Evolutionary conservation across 2,797 vertebrate genomes (phyloP).

Genomic region (Anableps anableps): DNA sequence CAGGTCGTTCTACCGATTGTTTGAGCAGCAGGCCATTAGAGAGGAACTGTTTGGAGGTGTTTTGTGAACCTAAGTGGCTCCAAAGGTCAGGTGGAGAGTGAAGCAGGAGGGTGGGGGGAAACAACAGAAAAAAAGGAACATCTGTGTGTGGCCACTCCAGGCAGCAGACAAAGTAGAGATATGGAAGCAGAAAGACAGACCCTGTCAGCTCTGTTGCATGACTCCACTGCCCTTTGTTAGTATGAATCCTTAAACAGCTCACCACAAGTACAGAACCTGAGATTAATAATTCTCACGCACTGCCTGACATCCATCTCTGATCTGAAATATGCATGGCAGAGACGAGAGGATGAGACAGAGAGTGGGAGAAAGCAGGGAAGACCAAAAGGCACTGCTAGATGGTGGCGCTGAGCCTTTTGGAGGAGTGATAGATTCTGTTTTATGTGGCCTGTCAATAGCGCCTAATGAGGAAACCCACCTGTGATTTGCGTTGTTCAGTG

Average conservation of each 20-base stretch:
- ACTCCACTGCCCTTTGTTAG: constrained; percentile 86
- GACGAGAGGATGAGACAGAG: constrained; percentile 56
- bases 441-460: constrained; percentile 83
- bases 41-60: constrained; percentile 86
- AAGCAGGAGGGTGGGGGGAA: constrained; percentile 47
- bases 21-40: constrained; percentile 86
- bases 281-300: constrained; percentile 85
- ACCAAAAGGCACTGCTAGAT: constrained; percentile 64
- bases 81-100: constrained; percentile 82
- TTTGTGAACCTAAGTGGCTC: constrained; percentile 86
- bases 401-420: constrained; percentile 62
- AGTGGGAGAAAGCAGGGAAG: constrained; percentile 32
- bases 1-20: constrained; percentile 84
- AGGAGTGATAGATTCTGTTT: constrained; percentile 69
- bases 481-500: constrained; percentile 78
- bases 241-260: constrained; percentile 84
- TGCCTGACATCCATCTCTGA: constrained; percentile 80
- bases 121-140: constrained; percentile 29
- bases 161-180: constrained; percentile 60
- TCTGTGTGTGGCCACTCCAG: constrained; percentile 25
- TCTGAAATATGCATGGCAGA: constrained; percentile 81
- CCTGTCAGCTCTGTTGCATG: constrained; percentile 79
- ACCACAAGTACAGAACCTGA: constrained; percentile 77
- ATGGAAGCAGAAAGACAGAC: constrained; percentile 66
- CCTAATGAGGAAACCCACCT: constrained; percentile 84